Conservation (phyloP, 2,113 vertebrate species). For the Xiphorhynchus elegans region DNA sequence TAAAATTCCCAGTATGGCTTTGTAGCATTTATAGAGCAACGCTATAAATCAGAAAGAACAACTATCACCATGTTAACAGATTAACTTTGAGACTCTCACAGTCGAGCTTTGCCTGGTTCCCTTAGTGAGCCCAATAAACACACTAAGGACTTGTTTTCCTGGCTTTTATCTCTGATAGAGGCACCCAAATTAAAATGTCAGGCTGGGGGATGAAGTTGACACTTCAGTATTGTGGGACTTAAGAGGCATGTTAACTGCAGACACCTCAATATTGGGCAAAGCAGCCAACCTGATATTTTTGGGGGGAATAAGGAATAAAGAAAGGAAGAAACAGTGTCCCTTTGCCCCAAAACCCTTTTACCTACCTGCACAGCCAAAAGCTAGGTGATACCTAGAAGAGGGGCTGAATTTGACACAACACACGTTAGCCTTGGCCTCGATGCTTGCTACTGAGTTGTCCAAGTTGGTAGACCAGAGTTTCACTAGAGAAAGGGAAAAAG, state of each 20-base stretch:
- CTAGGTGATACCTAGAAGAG: constrained; percentile 95
- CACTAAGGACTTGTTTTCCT: neutral
- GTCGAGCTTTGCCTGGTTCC: neutral
- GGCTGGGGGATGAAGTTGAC: neutral
- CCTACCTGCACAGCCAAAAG: constrained; percentile 98
- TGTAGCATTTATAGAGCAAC: neutral
- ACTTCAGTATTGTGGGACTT: neutral
- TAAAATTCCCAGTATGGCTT: neutral
- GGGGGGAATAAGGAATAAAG: neutral
- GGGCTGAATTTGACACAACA: constrained; percentile 99
- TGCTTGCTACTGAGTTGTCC: constrained; percentile 98
- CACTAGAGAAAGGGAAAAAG: constrained; percentile 78
- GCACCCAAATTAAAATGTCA: neutral
- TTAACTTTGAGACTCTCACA: neutral
- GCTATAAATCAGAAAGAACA: neutral
- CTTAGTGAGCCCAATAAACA: neutral
- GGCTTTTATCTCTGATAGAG: neutral
- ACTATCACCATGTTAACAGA: neutral
- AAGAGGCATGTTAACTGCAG: neutral
- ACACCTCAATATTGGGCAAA: neutral
- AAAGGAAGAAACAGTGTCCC: neutral
- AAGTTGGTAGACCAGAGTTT: constrained; percentile 99
- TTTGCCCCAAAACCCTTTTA: neutral
- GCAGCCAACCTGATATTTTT: neutral
- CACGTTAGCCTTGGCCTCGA: constrained; percentile 97